Conservation (phyloP, 2,888 invertebrate species). For the Nesidiocoris tenuis region DNA sequence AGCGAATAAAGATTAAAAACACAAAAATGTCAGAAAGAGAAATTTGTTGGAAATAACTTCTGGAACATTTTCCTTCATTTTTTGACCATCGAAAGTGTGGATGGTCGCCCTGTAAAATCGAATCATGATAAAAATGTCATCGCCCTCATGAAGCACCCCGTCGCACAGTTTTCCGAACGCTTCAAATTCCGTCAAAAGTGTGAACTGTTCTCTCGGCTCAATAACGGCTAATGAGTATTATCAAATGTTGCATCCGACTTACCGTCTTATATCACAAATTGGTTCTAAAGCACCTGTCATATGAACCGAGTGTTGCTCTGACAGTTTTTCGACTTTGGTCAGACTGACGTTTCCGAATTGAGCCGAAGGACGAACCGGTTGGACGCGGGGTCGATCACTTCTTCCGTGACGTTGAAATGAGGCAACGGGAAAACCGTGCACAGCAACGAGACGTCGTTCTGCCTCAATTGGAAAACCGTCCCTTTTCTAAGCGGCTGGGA, state of each 20-base stretch:
- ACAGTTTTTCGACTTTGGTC: constrained; percentile 55
- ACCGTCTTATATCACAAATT: constrained; percentile 19
- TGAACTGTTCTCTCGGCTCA: no score
- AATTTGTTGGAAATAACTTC: no score
- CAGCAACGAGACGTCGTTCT: constrained; percentile 87
- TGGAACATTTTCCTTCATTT: no score
- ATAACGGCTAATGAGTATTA: neutral
- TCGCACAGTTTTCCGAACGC: no score
- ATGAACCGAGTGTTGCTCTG: constrained; percentile 41
- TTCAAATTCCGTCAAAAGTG: no score
- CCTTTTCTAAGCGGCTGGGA: constrained; percentile 82
- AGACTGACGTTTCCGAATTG: constrained; percentile 96
- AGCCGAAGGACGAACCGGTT: constrained; percentile 91
- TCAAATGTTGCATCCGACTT: neutral
- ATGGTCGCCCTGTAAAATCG: no score
- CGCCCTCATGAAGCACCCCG: no score
- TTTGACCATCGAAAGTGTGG: no score
- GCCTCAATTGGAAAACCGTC: constrained; percentile 85
- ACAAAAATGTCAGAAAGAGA: no score
- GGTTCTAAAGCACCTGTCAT: constrained; percentile 42
- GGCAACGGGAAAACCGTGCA: constrained; percentile 84
- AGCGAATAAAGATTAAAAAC: no score
- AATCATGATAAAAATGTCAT: no score
- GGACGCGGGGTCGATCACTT: constrained; percentile 92
- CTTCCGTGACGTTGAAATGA: constrained; percentile 91